These are phyloP conservation scores for Hyaena hyaena DNA, from an alignment of 2,113 vertebrate species.

Conservation along the genomic window DNA sequence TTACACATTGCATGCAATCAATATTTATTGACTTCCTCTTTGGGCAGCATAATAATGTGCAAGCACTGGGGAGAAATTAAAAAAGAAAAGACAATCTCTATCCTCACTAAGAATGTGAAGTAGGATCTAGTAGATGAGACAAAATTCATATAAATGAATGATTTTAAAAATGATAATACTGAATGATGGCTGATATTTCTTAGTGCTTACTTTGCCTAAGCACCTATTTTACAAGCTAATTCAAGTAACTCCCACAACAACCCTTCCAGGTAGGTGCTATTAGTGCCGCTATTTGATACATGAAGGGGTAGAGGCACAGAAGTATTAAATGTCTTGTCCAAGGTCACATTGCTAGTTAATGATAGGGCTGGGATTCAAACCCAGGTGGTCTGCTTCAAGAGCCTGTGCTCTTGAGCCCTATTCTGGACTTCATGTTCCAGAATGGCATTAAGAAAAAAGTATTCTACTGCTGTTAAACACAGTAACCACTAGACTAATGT, in stretches of 20 bases:
- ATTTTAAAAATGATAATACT: slow-evolving; percentile 16
- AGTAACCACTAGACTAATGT: neutral
- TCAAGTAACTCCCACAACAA: neutral
- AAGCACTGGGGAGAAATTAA: neutral
- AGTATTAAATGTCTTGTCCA: neutral
- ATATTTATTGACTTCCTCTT: slow-evolving; percentile 68
- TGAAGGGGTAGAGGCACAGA: neutral
- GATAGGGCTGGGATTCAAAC: neutral
- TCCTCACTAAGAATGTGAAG: slow-evolving; percentile 15
- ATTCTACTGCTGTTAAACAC: neutral
- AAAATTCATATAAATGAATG: neutral
- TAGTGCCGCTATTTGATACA: neutral
- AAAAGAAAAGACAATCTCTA: neutral
- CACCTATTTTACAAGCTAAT: neutral
- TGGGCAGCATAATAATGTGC: neutral
- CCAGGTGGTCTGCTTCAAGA: neutral
- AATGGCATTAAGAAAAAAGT: neutral
- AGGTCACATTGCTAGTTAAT: neutral
- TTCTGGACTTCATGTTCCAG: neutral
- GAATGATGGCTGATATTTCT: slow-evolving; percentile 1
- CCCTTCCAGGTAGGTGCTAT: neutral
- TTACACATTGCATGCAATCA: slow-evolving; percentile 56
- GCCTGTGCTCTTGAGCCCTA: neutral
- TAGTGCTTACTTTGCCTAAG: slow-evolving; percentile 28
- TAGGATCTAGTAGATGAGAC: neutral